Conservation (phyloP, 2,888 invertebrate species). For the Elmis aenea region DNA sequence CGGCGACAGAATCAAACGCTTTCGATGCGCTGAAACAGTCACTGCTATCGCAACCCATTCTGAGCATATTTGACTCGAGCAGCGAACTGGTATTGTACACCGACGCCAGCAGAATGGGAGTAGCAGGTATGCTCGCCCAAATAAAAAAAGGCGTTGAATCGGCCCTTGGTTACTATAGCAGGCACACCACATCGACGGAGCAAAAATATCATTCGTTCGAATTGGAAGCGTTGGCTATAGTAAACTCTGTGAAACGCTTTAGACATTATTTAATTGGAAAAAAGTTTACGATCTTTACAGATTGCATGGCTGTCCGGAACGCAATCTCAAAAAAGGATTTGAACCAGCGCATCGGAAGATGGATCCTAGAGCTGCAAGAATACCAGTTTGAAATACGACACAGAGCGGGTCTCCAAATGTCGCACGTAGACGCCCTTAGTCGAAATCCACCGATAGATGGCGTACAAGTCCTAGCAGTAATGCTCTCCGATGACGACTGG, state of each 20-base stretch:
- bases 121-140: constrained; percentile 17
- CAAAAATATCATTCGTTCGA: constrained; percentile 22
- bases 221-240: constrained; percentile 16
- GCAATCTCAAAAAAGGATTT: constrained; percentile 13
- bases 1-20: neutral
- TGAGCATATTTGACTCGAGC: constrained; percentile 15
- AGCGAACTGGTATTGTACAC: constrained; percentile 14
- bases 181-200: constrained; percentile 11
- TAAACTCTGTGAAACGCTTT: constrained; percentile 11
- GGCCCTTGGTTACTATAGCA: constrained; percentile 14
- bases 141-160: constrained; percentile 8
- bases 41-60: constrained; percentile 10
- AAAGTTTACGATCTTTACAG: constrained; percentile 15
- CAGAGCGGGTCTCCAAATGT: constrained; percentile 9
- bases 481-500: too few species aligned
- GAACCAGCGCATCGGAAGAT: constrained; percentile 11
- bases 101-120: constrained; percentile 18
- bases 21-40: constrained; percentile 1
- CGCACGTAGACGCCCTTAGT: constrained; percentile 13
- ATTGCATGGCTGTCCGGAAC: constrained; percentile 15
- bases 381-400: constrained; percentile 10
- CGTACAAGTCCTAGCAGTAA: too few species aligned
- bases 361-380: constrained; percentile 12
- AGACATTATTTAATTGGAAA: constrained; percentile 11
- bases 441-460: too few species aligned